These are phyloP conservation scores for Forbesichthys agassizii DNA, from an alignment of 2,113 vertebrate genomes.

Conservation along the genomic window DNA sequence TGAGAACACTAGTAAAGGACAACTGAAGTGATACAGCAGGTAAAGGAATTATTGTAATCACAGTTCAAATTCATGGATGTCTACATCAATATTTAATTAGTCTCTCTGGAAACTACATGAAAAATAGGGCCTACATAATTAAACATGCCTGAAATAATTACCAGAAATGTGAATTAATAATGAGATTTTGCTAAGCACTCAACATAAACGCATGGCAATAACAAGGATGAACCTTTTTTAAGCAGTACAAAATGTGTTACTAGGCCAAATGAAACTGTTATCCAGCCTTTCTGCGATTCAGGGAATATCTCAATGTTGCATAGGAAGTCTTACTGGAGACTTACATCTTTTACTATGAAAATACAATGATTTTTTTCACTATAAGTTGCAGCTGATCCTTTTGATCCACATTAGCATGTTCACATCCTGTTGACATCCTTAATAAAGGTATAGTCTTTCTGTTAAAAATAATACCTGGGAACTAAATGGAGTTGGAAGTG, in stretches of 20 bases:
- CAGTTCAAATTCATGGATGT: slow-evolving; percentile 54
- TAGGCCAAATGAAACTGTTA: slow-evolving; percentile 17
- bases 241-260: slow-evolving; percentile 24
- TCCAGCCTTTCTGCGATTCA: slow-evolving; percentile 55
- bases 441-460: too few species aligned
- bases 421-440: slow-evolving; percentile 3
- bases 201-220: slow-evolving; percentile 36
- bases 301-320: slow-evolving; percentile 48
- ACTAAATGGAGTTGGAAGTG: too few species aligned
- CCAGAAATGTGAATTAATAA: slow-evolving; percentile 67
- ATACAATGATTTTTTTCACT: slow-evolving; percentile 48
- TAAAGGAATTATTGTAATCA: slow-evolving; percentile 41
- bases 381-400: slow-evolving; percentile 47
- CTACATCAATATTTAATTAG: slow-evolving; percentile 68
- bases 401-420: slow-evolving; percentile 35
- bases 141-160: slow-evolving; percentile 68
- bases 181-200: slow-evolving; percentile 63
- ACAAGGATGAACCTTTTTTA: slow-evolving; percentile 23
- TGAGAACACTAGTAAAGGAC: too few species aligned
- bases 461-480: too few species aligned
- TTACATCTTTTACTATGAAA: slow-evolving; percentile 60
- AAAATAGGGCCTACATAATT: slow-evolving; percentile 68
- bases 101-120: slow-evolving; percentile 51
- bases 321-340: slow-evolving; percentile 48
- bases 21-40: slow-evolving; percentile 1